These are phyloP conservation scores for Drosophila nr. medialis DNA, from an alignment of 2,888 invertebrate genomes.

Conservation along the genomic window DNA sequence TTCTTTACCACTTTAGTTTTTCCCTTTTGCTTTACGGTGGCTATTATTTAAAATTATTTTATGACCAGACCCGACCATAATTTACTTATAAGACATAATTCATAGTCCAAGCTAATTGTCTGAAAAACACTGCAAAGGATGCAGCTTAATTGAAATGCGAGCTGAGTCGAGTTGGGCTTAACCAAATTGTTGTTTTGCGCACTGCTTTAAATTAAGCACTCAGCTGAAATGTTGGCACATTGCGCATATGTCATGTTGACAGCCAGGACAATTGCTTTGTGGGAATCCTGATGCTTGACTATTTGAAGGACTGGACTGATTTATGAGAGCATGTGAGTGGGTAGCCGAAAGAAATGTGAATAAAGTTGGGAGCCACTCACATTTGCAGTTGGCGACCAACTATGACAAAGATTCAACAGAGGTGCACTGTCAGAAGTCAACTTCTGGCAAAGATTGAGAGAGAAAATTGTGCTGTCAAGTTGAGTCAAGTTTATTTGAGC, in stretches of 20 bases:
- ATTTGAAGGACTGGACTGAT: conserved; percentile 29
- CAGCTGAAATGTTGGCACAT: conserved; percentile 44
- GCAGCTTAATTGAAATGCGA: conserved; percentile 50
- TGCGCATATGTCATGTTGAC: conserved; percentile 74
- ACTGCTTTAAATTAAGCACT: conserved; percentile 61
- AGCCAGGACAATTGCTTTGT: conserved; percentile 26
- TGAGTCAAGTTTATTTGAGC: conserved; percentile 22
- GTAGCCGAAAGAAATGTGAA: conserved; percentile 24
- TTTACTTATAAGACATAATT: conserved; percentile 72
- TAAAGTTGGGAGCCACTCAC: conserved; percentile 13
- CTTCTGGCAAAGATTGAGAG: conserved; percentile 11
- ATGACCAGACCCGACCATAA: conserved; percentile 71
- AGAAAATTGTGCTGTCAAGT: conserved; percentile 20
- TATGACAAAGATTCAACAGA: conserved; percentile 29
- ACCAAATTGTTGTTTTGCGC: conserved; percentile 6
- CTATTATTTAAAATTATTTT: conserved; percentile 72
- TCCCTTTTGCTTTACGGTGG: conserved; percentile 9
- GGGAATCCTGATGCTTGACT: conserved; percentile 2
- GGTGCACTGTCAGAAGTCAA: conserved; percentile 7
- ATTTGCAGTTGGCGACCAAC: background rate
- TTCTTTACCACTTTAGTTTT: conserved; percentile 7
- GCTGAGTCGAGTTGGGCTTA: conserved; percentile 3
- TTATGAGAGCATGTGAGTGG: conserved; percentile 39
- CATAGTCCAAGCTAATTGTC: conserved; percentile 53
- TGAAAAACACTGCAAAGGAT: conserved; percentile 26